A percentile compares a stretch with the other conserved stretches of the same genome.
These are phyloP conservation scores for Archocentrus centrarchus DNA, from an alignment of 2,113 vertebrate species.

Conservation along the genomic window DNA sequence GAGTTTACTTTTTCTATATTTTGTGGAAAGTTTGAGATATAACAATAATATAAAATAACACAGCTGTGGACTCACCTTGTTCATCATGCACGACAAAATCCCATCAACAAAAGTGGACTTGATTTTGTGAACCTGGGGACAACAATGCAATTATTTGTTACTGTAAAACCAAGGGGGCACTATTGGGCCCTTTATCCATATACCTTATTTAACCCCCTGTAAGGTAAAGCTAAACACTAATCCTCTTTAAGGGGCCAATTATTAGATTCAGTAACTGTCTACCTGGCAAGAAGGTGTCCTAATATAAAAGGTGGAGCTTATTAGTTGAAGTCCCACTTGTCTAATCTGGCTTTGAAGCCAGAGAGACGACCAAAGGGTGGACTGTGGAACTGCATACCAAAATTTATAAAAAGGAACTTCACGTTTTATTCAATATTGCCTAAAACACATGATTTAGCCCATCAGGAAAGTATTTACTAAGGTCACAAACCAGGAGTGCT, in stretches of 20 bases:
- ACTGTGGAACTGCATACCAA: neutral
- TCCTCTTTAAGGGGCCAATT: neutral
- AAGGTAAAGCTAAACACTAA: neutral
- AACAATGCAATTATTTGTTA: neutral
- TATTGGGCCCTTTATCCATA: neutral
- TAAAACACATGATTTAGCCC: too few relatives aligned
- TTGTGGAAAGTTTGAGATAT: neutral
- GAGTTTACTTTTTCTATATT: neutral
- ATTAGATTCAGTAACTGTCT: neutral
- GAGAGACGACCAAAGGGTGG: too few relatives aligned
- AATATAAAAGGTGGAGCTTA: neutral
- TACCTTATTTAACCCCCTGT: neutral
- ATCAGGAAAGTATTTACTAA: too few relatives aligned
- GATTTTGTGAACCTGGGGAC: conserved; percentile 88
- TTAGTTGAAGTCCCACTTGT: neutral
- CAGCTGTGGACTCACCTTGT: conserved; percentile 79
- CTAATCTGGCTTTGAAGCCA: neutral
- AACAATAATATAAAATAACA: neutral
- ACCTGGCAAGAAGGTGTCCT: neutral
- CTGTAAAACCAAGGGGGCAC: neutral
- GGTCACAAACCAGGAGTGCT: too few relatives aligned
- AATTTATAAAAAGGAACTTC: neutral
- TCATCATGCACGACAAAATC: conserved; percentile 82
- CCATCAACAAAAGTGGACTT: conserved; percentile 93
- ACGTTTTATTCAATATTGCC: too few relatives aligned